Base-by-base conservation (phyloP, 2,797 vertebrate genomes). In the Falco novaeseelandiae region DNA sequence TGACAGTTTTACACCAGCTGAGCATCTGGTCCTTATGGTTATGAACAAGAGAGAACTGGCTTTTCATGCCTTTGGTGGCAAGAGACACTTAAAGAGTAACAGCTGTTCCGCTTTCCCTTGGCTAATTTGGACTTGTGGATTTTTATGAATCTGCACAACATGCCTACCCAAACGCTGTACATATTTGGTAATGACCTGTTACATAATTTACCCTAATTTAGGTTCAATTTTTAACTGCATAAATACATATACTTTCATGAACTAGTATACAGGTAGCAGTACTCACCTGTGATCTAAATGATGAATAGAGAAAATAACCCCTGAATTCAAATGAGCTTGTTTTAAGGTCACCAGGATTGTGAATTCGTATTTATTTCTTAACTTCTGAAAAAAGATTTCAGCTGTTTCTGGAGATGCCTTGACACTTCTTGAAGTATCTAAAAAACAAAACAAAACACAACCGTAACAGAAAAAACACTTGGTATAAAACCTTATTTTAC, bases 291-390 rank as follows among this genome's bases (percentile, higher is more conserved):
- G 98, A 96, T 99, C 99, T 93, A 99, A 98, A 76, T 99, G 99
- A 95, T 99, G 99, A 96, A 99, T 98, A 88, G 99, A 99, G 82
- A 99, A 97, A 93, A 99, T 99, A 95, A 99, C 99, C 87, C 99
- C 99, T 29, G 99, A 99, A 98, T 99, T 99, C 96, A 99, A 99
- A 87, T 94, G 99, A 54, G 98, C 98, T 98, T 99, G 99, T 97
- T 99, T 99, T 95, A 99, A 97, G 29, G 99, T 99, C 91, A 98
- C 99, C 96, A 99, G 97, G 95, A 99, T 97, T 48, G 99, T 99
- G 94, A 99, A 99, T 97, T 99, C 99, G 74, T 98, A 98, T 97
- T 99, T 99, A 97, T 99, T 99, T 97, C 98, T 98, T 97, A 99
- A 97, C 96, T 99, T 99, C 98, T 99, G 99, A 94, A 99, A 98